Evolutionary conservation across 2,113 vertebrate genomes (phyloP), one percentile per base, ranked within the genome.

Genomic region (Junco hyemalis): DNA sequence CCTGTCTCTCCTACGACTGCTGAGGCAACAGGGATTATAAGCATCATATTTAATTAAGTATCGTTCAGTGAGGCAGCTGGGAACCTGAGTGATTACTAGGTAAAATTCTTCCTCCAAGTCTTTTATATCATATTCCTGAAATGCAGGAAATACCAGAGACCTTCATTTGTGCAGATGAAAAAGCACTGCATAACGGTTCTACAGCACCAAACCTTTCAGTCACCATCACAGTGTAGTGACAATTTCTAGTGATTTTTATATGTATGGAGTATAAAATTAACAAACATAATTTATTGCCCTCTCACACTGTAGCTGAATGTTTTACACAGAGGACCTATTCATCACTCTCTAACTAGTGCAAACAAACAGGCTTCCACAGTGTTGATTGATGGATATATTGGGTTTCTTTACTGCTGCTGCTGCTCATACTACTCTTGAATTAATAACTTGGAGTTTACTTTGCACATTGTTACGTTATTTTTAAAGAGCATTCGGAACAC

Each of bases 291-390:
- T 97, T 95, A 96, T 92, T 93, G 64, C 88, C 71, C 64, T 95
- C 81, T 96, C 89, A 80, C 90, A 85, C 79, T 86, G 66, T 81
- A 93, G 96, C 90, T 87, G 95, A 93, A 95, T 93, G 93, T 95
- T 96, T 95, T 95, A 88, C 90, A 97, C 96, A 96, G 93, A 97
- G 70, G 92, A 90, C 69, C 93, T 93, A 97, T 97, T 97, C 96
- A 97, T 97, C 96, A 97, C 86, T 74, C 90, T 83, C 88, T 95
- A 96, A 91, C 92, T 93, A 95, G 86, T 94, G 92, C 91, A 96
- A 96, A 97, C 95, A 96, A 97, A 97, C 94, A 97, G 68, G 65
- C 83, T 78, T 95, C 94, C 95, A 78, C 70, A 25, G 90, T 74
- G 92, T 77, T 95, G 97, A 96, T 88, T 95, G 96, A 97, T 97